Evolutionary conservation across 92 coral and sea anemone species (phyloP).

Genomic region (Actinernus sp.): DNA sequence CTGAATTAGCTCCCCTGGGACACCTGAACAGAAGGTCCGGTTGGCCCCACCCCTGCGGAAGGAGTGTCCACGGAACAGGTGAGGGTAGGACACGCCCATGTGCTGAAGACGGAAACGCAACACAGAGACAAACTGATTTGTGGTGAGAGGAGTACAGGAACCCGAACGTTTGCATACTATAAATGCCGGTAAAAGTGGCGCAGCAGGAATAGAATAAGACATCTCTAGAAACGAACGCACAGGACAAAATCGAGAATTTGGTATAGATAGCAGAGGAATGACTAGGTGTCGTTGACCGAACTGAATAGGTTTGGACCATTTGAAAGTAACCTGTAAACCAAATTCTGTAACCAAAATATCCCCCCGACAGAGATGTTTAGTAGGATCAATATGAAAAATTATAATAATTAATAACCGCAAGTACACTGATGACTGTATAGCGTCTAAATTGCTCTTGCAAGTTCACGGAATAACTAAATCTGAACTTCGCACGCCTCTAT

Average conservation of each 20-base stretch:
- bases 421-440: no score
- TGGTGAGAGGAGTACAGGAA: slow-evolving; percentile 4
- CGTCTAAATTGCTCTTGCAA: no score
- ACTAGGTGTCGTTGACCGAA: slow-evolving; percentile 1
- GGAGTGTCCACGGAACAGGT: slow-evolving; percentile 26
- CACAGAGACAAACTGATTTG: not conserved
- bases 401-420: no score
- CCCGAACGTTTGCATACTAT: not conserved
- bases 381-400: no score
- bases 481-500: no score
- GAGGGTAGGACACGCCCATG: slow-evolving; percentile 21
- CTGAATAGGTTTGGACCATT: slow-evolving; percentile 32
- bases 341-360: not conserved
- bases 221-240: not conserved
- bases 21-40: no score
- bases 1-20: no score
- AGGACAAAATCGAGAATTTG: slow-evolving; percentile 1
- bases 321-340: no score
- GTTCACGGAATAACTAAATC: no score
- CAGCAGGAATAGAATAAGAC: not conserved
- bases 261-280: slow-evolving; percentile 2
- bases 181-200: not conserved
- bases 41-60: slow-evolving; percentile 44
- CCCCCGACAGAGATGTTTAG: slow-evolving; percentile 30
- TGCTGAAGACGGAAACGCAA: slow-evolving; percentile 1